A percentile compares a stretch with the other conserved stretches of the same genome.
Evolutionary conservation across 2,797 vertebrate genomes (phyloP).

Genomic region (Buceros bicornis): DNA sequence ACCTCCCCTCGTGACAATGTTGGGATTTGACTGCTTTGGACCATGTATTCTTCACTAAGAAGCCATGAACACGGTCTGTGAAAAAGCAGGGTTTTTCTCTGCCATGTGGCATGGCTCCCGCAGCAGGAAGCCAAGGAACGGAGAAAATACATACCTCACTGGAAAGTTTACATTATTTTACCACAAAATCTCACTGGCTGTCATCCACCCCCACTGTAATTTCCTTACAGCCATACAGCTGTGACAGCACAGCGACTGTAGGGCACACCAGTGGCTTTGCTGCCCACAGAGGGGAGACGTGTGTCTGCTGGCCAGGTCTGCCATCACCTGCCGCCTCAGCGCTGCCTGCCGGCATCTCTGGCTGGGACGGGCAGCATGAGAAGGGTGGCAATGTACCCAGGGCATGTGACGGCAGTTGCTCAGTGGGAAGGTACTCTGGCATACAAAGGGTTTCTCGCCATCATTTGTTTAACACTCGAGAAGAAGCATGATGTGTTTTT

Average conservation of each 20-base stretch:
- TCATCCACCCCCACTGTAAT: constrained; percentile 66
- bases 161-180: constrained; percentile 68
- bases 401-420: rapidly evolving
- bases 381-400: background rate
- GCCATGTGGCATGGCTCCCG: background rate
- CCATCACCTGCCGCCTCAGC: rapidly evolving
- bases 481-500: background rate
- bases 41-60: background rate
- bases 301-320: background rate
- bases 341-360: rapidly evolving
- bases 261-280: background rate
- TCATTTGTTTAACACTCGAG: background rate
- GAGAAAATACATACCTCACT: constrained; percentile 64
- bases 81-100: constrained; percentile 13
- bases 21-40: background rate
- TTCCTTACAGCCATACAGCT: constrained; percentile 11
- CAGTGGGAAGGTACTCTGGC: background rate
- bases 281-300: background rate
- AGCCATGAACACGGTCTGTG: background rate
- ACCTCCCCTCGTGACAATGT: background rate
- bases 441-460: background rate
- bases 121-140: constrained; percentile 35
- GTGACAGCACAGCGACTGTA: background rate
- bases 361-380: background rate
- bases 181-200: constrained; percentile 57